Evolutionary conservation across 2,797 vertebrate genomes (phyloP).

Genomic region (Rhinella marina): DNA sequence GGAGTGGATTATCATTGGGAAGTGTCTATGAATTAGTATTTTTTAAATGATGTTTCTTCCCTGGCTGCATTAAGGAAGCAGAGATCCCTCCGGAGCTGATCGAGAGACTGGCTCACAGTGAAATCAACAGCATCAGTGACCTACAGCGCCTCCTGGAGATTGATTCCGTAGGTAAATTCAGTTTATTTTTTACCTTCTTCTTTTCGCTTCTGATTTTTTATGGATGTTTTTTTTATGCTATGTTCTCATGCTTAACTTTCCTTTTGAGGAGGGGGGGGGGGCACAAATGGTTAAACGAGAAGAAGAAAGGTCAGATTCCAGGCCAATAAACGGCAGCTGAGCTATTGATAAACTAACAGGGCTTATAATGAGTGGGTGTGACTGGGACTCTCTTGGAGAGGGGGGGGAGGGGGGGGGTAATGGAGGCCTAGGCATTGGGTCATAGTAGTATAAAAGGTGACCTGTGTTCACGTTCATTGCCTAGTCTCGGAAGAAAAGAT

Average conservation of each 20-base stretch:
- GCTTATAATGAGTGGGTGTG: conserved; percentile 52
- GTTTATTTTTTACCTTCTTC: conserved; percentile 76
- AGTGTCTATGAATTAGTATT: conserved; percentile 46
- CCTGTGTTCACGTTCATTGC: conserved; percentile 48
- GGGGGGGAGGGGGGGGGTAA: background rate
- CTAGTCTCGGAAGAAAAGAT: background rate
- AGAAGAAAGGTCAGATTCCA: conserved; percentile 52
- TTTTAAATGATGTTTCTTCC: conserved; percentile 59
- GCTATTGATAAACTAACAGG: conserved; percentile 51
- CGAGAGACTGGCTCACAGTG: conserved; percentile 92
- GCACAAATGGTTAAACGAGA: conserved; percentile 19
- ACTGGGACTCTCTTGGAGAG: conserved; percentile 13
- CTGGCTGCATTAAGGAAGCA: conserved; percentile 80
- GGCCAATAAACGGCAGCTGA: conserved; percentile 55
- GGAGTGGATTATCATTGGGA: conserved; percentile 53
- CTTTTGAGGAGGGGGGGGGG: too few species aligned
- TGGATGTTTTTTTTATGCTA: conserved; percentile 2
- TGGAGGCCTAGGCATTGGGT: conserved; percentile 20
- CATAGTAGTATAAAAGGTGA: conserved; percentile 23
- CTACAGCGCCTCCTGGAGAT: conserved; percentile 98
- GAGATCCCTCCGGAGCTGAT: conserved; percentile 95
- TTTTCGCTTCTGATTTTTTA: conserved; percentile 69
- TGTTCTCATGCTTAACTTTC: background rate
- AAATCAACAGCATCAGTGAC: conserved; percentile 98
- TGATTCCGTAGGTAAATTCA: conserved; percentile 98